phyloP scores from a whole-genome alignment of 2,797 vertebrate species.

The Ciconia nigra region DNA sequence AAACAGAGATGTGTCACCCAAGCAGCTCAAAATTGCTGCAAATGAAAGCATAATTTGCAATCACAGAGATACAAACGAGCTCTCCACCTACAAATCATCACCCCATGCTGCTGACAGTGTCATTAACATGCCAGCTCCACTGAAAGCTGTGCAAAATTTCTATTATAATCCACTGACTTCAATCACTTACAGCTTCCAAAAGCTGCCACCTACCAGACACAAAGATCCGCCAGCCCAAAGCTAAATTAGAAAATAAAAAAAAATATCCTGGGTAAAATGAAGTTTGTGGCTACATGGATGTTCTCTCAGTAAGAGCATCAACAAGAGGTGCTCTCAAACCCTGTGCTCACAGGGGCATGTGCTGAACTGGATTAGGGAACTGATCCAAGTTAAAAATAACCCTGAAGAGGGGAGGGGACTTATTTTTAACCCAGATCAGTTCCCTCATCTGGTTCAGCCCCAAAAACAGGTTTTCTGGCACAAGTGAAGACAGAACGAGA shows the following conservation, averaged over 20 bases:
- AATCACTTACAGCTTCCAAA: neutral
- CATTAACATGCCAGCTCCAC: conserved; percentile 5
- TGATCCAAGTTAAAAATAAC: conserved; percentile 8
- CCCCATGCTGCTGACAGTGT: neutral
- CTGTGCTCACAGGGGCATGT: neutral
- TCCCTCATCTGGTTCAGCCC: neutral
- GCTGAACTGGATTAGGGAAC: neutral
- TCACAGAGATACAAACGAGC: neutral
- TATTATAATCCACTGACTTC: conserved; percentile 1
- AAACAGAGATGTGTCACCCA: neutral
- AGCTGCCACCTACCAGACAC: neutral
- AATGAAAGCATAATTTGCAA: conserved; percentile 11
- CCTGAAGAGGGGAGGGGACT: neutral
- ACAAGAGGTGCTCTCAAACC: neutral
- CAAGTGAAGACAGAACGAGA: neutral
- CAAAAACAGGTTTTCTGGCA: neutral
- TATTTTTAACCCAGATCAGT: conserved; percentile 21
- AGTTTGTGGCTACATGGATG: neutral
- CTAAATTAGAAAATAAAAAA: neutral
- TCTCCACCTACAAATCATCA: conserved; percentile 18
- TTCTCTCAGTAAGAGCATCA: neutral
- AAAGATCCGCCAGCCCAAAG: neutral
- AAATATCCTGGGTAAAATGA: neutral
- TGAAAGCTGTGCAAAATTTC: conserved; percentile 16
- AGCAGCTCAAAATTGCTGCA: conserved; percentile 1